A percentile compares a stretch with the other conserved stretches of the same genome.
These are phyloP conservation scores for Drosophila orena DNA, from an alignment of 1,140 invertebrate species.

Conservation along the genomic window DNA sequence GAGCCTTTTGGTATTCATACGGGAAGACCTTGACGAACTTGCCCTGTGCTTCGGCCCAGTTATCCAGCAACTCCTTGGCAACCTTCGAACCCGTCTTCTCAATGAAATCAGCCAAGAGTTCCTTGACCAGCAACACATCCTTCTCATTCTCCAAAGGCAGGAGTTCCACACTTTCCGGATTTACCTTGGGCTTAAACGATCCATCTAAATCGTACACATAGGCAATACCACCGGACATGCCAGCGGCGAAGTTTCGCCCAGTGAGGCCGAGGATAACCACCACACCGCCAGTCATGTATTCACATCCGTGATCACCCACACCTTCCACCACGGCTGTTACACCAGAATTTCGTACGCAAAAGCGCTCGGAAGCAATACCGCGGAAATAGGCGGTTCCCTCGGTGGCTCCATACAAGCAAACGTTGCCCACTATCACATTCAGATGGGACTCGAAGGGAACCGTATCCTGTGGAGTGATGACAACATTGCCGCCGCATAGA, in stretches of 20 bases:
- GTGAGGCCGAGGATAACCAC: constrained; percentile 97
- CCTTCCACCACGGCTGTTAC: constrained; percentile 96
- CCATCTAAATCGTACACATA: constrained; percentile 97
- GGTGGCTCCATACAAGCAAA: constrained; percentile 98
- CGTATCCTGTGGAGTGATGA: constrained; percentile 96
- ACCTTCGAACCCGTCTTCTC: constrained; percentile 95
- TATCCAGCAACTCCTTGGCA: constrained; percentile 91
- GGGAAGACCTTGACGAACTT: constrained; percentile 99
- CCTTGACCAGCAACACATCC: constrained; percentile 92
- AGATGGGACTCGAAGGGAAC: constrained; percentile 94
- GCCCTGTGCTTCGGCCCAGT: constrained; percentile 92
- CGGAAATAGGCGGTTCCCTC: constrained; percentile 97
- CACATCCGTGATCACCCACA: constrained; percentile 99
- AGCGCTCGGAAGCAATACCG: constrained; percentile 98
- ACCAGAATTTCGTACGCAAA: constrained; percentile 99
- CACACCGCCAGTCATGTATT: constrained; percentile 99
- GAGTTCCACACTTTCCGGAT: constrained; percentile 95
- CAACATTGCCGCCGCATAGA: constrained; percentile 97
- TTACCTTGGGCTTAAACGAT: constrained; percentile 94
- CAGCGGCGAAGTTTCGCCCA: constrained; percentile 99
- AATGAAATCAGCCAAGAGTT: constrained; percentile 94
- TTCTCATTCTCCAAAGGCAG: constrained; percentile 91
- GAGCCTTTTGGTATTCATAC: constrained; percentile 96
- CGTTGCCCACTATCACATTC: constrained; percentile 99
- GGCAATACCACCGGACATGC: constrained; percentile 98